phyloP scores from a whole-genome alignment of 2,797 vertebrate genomes.

The Melanogrammus aeglefinus region DNA sequence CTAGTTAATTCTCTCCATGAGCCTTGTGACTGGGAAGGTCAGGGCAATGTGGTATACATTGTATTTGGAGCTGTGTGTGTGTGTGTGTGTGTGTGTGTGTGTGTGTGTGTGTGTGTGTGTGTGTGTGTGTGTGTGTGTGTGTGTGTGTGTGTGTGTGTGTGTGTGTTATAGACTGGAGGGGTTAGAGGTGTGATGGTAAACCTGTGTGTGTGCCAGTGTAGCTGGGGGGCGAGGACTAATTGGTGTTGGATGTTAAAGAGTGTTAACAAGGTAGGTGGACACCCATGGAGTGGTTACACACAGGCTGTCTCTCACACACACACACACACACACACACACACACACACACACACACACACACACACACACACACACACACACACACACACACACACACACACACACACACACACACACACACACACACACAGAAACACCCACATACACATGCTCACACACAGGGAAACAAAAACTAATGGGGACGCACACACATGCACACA shows the following conservation, averaged over 20 bases:
- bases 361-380: neutral
- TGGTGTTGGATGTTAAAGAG: slow-evolving; percentile 84
- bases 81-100: slow-evolving; percentile 5
- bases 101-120: no score
- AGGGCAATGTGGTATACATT: neutral
- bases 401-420: no score
- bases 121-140: slow-evolving; percentile 11
- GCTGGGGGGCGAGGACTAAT: slow-evolving; percentile 77
- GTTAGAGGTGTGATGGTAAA: slow-evolving; percentile 40
- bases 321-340: slow-evolving; percentile 15
- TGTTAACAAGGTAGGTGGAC: slow-evolving; percentile 91
- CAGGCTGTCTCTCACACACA: slow-evolving; percentile 9
- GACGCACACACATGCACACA: slow-evolving; percentile 4
- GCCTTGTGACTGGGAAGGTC: neutral
- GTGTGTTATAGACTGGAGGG: slow-evolving; percentile 19
- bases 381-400: slow-evolving; percentile 1
- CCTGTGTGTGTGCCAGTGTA: slow-evolving; percentile 25
- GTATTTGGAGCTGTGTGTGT: slow-evolving; percentile 19
- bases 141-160: slow-evolving; percentile 30
- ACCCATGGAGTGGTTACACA: slow-evolving; percentile 67
- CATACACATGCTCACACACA: slow-evolving; percentile 7
- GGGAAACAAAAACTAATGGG: neutral
- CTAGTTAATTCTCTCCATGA: neutral
- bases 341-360: slow-evolving; percentile 2
- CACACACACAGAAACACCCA: slow-evolving; percentile 12